Evolutionary conservation across 2,888 invertebrate genomes (phyloP).

Genomic region (Callosobruchus maculatus): DNA sequence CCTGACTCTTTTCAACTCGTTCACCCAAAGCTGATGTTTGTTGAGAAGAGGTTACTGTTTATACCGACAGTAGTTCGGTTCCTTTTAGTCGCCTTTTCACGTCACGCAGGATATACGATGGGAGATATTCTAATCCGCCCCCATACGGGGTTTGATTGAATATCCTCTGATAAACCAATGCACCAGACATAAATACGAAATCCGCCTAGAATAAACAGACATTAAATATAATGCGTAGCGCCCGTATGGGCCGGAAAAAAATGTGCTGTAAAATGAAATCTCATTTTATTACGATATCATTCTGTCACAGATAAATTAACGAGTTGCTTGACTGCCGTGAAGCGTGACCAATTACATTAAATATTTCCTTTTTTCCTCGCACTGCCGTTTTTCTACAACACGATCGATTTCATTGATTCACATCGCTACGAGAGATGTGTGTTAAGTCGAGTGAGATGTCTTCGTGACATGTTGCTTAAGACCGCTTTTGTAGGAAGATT

Average conservation of each 20-base stretch:
- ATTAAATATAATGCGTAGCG: not conserved
- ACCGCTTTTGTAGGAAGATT: not conserved
- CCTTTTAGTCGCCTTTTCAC: too few relatives aligned
- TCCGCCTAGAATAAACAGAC: too few relatives aligned
- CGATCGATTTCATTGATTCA: not conserved
- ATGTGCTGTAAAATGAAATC: not conserved
- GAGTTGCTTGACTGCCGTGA: not conserved
- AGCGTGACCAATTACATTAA: not conserved
- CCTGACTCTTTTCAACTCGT: too few relatives aligned
- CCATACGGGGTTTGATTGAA: too few relatives aligned
- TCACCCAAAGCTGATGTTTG: too few relatives aligned
- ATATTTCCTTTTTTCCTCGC: not conserved
- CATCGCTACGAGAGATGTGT: not conserved
- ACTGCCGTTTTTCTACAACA: not conserved
- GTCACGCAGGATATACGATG: too few relatives aligned
- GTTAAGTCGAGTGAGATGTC: not conserved
- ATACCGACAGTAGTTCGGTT: too few relatives aligned
- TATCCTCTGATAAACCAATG: too few relatives aligned
- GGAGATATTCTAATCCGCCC: too few relatives aligned
- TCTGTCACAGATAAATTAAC: not conserved
- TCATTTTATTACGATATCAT: not conserved
- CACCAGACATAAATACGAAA: too few relatives aligned
- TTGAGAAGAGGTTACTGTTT: too few relatives aligned
- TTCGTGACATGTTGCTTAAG: not conserved
- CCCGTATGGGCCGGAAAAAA: not conserved